phyloP scores from a whole-genome alignment of 2,113 vertebrate genomes.

The Podarcis cretensis region DNA sequence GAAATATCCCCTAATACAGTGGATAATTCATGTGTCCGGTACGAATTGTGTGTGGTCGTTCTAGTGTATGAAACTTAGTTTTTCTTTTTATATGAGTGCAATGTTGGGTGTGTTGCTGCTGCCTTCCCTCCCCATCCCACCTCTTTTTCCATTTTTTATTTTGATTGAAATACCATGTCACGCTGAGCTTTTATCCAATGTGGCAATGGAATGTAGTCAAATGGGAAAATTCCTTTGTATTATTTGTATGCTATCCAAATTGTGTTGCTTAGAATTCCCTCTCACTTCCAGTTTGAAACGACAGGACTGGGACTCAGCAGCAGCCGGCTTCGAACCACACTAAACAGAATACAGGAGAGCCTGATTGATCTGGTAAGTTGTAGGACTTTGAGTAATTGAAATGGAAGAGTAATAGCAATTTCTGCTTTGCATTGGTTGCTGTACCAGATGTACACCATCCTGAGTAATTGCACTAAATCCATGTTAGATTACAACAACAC shows the following conservation, averaged over 20 bases:
- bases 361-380: constrained; percentile 93
- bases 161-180: neutral
- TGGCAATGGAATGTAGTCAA: neutral
- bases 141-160: neutral
- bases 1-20: neutral
- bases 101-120: neutral
- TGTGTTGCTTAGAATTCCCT: neutral
- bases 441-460: neutral
- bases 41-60: constrained; percentile 23
- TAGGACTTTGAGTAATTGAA: constrained; percentile 27
- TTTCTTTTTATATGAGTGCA: neutral
- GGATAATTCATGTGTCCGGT: neutral
- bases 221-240: neutral
- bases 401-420: neutral
- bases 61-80: constrained; percentile 24
- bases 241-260: neutral
- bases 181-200: neutral
- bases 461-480: neutral
- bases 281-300: constrained; percentile 90
- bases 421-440: neutral
- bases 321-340: constrained; percentile 93
- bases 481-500: too few species aligned
- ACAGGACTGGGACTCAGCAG: constrained; percentile 95
- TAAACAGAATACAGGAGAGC: constrained; percentile 97
- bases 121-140: neutral